Conservation (phyloP, 35 echinoderm and acorn worm species). For the Ophiothrix spiculata region DNA sequence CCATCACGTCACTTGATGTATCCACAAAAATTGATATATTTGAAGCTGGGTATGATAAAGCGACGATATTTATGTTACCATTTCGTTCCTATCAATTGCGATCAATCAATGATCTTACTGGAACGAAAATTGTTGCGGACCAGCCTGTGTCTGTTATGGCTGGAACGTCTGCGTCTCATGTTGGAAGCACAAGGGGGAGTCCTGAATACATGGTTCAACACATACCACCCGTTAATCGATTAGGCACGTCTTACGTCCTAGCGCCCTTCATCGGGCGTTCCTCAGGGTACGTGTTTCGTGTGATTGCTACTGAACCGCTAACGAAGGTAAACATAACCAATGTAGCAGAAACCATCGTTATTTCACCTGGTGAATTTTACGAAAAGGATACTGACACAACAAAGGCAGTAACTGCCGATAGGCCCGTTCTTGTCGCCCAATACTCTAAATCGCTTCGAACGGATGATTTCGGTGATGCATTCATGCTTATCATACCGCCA, state of each 20-base stretch:
- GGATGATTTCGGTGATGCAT: not conserved
- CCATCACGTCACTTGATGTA: no score
- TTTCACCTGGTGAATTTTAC: not conserved
- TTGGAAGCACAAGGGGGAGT: no score
- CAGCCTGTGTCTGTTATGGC: no score
- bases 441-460: not conserved
- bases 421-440: not conserved
- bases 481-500: not conserved
- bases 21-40: no score
- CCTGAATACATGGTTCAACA: not conserved
- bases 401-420: not conserved
- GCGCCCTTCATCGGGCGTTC: not conserved
- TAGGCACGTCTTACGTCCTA: not conserved
- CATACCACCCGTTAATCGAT: not conserved
- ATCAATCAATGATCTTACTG: no score
- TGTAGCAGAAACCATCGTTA: not conserved
- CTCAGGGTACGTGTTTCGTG: not conserved
- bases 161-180: no score
- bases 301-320: not conserved
- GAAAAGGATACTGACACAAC: not conserved
- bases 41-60: no score
- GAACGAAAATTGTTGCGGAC: no score
- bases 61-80: no score
- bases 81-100: no score
- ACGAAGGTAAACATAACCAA: not conserved